phyloP scores from a whole-genome alignment of 2,888 invertebrate genomes.

The Papilio demoleus region DNA sequence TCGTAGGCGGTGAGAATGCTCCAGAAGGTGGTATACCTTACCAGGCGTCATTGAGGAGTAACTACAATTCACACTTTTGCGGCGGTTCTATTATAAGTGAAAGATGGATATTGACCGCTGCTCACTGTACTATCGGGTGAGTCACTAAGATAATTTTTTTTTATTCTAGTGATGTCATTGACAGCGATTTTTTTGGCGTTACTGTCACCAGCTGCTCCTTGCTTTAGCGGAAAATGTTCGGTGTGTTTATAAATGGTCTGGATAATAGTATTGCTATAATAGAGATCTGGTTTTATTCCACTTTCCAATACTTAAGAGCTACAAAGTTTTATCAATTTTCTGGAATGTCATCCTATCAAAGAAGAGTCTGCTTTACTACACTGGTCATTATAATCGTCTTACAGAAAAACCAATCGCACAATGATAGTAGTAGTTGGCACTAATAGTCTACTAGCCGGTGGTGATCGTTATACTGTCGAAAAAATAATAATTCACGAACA shows the following conservation, averaged over 20 bases:
- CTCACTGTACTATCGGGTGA: conserved; percentile 75
- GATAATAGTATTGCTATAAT: too few species aligned
- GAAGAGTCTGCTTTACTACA: too few species aligned
- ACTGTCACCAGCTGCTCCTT: too few species aligned
- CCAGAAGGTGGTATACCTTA: conserved; percentile 74
- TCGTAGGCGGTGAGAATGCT: conserved; percentile 75
- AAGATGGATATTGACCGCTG: conserved; percentile 77
- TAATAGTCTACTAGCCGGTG: conserved; percentile 69
- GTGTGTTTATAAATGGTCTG: too few species aligned
- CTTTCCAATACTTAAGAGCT: too few species aligned
- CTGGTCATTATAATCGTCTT: too few species aligned
- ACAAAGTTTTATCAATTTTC: too few species aligned
- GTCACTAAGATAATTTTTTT: not conserved
- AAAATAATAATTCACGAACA: conserved; percentile 69
- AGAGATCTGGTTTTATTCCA: too few species aligned
- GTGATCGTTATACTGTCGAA: conserved; percentile 64
- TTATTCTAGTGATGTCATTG: too few species aligned
- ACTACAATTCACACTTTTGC: conserved; percentile 69
- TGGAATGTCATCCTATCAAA: too few species aligned
- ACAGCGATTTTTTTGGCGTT: too few species aligned
- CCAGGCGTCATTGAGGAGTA: conserved; percentile 71
- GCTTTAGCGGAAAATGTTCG: too few species aligned
- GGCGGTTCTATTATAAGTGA: conserved; percentile 72
- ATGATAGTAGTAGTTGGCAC: conserved; percentile 75
- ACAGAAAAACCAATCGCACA: conserved; percentile 45